Conservation (phyloP, 2,888 invertebrate species). For the Taphrorychus bicolor region DNA sequence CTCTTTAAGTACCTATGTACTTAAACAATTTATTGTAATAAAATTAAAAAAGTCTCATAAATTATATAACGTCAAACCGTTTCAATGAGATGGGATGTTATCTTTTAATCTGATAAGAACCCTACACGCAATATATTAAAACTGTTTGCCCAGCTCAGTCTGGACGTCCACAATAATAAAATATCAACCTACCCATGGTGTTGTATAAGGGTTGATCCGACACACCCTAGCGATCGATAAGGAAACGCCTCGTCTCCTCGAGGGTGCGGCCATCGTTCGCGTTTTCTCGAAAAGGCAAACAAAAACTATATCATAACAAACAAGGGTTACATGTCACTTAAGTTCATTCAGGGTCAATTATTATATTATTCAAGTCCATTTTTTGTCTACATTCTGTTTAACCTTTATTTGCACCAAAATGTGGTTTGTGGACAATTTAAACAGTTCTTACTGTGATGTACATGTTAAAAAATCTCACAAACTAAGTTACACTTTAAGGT, state of each 20-base stretch:
- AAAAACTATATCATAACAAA: background rate
- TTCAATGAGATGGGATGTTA: no score
- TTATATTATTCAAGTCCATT: no score
- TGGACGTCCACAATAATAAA: conserved; percentile 17
- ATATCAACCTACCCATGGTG: conserved; percentile 31
- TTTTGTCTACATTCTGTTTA: no score
- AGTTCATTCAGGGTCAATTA: conserved; percentile 1
- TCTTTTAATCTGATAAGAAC: background rate
- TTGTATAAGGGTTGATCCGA: conserved; percentile 42
- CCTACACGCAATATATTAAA: background rate
- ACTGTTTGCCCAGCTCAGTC: background rate
- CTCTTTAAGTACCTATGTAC: no score
- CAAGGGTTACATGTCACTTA: conserved; percentile 3
- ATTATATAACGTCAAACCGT: background rate
- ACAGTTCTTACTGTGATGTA: no score
- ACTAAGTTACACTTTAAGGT: no score
- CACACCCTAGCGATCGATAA: conserved; percentile 44
- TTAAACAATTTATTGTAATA: background rate
- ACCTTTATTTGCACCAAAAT: no score
- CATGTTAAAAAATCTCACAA: no score
- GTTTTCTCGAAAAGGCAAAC: conserved; percentile 28
- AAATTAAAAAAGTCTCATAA: background rate
- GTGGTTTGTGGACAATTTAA: no score
- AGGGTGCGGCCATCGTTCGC: conserved; percentile 32
- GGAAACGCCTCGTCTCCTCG: conserved; percentile 37